Percentiles rank a stretch among this genome's conserved stretches.
Conservation (phyloP, 2,797 vertebrate genomes). For the Enteromius argenteus region DNA sequence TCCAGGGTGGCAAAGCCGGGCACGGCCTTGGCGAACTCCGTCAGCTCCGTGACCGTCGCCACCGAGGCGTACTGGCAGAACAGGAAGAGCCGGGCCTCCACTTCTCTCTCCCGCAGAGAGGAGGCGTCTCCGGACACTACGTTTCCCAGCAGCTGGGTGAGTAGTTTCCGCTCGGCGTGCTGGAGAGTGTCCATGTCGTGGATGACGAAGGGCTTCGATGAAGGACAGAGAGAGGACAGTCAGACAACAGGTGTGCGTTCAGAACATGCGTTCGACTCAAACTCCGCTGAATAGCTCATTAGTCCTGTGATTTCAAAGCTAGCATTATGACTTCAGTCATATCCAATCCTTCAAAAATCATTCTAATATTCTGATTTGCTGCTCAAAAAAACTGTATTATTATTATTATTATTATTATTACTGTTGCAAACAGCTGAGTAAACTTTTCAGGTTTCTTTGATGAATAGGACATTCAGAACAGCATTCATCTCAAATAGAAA, state of each 20-base stretch:
- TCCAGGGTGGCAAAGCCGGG: conserved; percentile 90
- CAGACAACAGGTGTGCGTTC: not conserved
- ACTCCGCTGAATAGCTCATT: not conserved
- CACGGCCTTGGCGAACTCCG: conserved; percentile 94
- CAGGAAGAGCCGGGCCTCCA: conserved; percentile 89
- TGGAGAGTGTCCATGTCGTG: conserved; percentile 95
- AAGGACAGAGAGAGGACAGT: conserved; percentile 11
- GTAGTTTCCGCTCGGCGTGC: conserved; percentile 89
- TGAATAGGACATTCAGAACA: too few species aligned
- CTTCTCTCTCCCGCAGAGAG: conserved; percentile 86
- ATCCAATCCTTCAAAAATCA: not conserved
- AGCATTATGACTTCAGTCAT: not conserved
- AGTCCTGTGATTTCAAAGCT: too few species aligned
- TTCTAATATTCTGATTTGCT: too few species aligned
- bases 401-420: too few species aligned
- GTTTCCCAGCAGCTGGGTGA: conserved; percentile 81
- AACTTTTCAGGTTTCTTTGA: too few species aligned
- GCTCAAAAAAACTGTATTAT: too few species aligned
- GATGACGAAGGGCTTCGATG: conserved; percentile 89
- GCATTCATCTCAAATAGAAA: too few species aligned
- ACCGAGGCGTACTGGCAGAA: conserved; percentile 94
- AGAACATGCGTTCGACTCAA: not conserved
- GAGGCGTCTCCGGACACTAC: conserved; percentile 60
- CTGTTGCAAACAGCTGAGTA: too few species aligned
- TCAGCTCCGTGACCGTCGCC: conserved; percentile 93